Evolutionary conservation across 1,140 invertebrate species (phyloP), one percentile per base, ranked within the genome.

Genomic region (Solenopsis invicta): DNA sequence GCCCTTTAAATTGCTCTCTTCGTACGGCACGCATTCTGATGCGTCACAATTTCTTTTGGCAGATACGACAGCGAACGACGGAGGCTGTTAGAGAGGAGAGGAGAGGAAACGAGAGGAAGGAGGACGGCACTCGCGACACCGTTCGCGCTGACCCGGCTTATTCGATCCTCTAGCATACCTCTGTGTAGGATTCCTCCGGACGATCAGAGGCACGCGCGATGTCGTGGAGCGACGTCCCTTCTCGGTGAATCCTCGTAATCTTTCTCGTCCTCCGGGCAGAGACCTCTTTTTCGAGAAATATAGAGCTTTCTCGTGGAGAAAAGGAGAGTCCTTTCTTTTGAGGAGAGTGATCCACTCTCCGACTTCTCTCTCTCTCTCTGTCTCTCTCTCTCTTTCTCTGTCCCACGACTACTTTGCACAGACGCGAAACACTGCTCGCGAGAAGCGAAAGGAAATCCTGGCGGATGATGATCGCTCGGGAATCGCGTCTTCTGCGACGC

Each of bases 151-250:
- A 45, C 4, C 75, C 75, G 64, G 21, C n/a, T 69, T 69, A 34
- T 48, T 61, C 37, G 37, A 59, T 59, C 18, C 18, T 9, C 37
- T 37, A 75, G 13, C 29, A 41, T 48, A 84, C 80, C 80, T 81
- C 48, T 54, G 67, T 41, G 21, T 34, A 52, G 18, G 9, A 48
- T n/a, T 59, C 50, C 6, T 59, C 18, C 52, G 12, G 34, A 24
- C 18, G 41, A 41, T 8, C 4, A 75, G 74, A 54, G 41, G 24
- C 69, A 75, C 80, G 8, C 67, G 16, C 54, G 6, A 37, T 62
- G 18, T 62, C 24, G 5, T 34, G 21, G 41, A 72, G 29, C 29
- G 29, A 12, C 2, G 77, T 41, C 10, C 18, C 48, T 59, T 59
- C 48, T 37, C 41, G 18, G 6, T 1, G 18, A 62, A 13, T 24